Evolutionary conservation across 2,888 invertebrate genomes (phyloP).

Genomic region (Meta bourneti): DNA sequence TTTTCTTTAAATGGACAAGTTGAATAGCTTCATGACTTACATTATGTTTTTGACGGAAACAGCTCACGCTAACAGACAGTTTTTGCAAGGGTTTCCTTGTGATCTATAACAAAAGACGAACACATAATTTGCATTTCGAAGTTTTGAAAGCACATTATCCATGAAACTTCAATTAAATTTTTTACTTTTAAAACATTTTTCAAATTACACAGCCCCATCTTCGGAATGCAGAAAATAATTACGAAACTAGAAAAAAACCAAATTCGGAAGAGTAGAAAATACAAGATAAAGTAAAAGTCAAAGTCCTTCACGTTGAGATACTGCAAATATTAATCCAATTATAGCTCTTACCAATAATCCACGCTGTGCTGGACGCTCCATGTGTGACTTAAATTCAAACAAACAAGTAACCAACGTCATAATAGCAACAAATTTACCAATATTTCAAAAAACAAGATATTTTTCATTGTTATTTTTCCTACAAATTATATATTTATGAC

Average conservation of each 20-base stretch:
- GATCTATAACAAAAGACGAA: constrained; percentile 19
- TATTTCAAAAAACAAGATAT: too few relatives aligned
- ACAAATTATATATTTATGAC: too few relatives aligned
- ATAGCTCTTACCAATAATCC: too few relatives aligned
- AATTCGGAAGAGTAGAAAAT: too few relatives aligned
- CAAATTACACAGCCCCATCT: constrained; percentile 10
- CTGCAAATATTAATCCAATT: too few relatives aligned
- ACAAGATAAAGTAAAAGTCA: not conserved
- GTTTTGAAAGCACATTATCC: not conserved
- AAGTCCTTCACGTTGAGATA: too few relatives aligned
- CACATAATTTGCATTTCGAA: not conserved
- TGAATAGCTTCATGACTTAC: constrained; percentile 15
- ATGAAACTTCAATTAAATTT: not conserved
- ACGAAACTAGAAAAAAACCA: not conserved
- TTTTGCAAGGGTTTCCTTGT: not conserved
- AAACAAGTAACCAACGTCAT: too few relatives aligned
- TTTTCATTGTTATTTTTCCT: too few relatives aligned
- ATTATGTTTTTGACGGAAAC: constrained; percentile 43
- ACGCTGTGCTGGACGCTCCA: too few relatives aligned
- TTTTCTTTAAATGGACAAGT: too few relatives aligned
- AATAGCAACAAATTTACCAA: too few relatives aligned
- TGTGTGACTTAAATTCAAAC: too few relatives aligned
- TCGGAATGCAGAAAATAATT: not conserved
- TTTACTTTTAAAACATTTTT: constrained; percentile 13
- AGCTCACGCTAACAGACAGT: not conserved